Evolutionary conservation across 1,140 invertebrate species (phyloP).

Genomic region (Lasioglossum baleicum): DNA sequence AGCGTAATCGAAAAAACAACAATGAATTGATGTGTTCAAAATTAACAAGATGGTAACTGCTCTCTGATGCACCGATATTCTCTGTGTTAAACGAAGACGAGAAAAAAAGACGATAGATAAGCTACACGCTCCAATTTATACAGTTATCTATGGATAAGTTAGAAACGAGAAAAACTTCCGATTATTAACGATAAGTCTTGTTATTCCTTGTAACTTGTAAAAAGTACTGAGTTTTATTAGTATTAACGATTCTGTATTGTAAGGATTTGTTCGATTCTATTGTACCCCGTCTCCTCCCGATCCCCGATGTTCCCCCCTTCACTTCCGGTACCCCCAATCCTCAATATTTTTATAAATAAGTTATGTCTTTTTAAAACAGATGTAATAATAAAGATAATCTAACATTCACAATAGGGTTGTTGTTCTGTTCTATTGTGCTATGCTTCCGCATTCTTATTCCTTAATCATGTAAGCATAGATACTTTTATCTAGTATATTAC

Average conservation of each 20-base stretch:
- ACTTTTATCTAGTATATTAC: conserved; percentile 63
- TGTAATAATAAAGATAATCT: conserved; percentile 80
- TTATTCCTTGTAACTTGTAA: conserved; percentile 80
- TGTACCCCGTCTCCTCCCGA: conserved; percentile 61
- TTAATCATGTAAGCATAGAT: conserved; percentile 65
- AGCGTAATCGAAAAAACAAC: conserved; percentile 25
- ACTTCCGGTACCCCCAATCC: conserved; percentile 23
- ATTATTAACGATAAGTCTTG: conserved; percentile 76
- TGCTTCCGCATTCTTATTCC: conserved; percentile 62
- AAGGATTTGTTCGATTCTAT: conserved; percentile 75
- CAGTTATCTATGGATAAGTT: conserved; percentile 69
- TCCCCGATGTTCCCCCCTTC: conserved; percentile 48
- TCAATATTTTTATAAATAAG: conserved; percentile 73
- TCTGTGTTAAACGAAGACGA: conserved; percentile 66
- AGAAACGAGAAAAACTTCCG: conserved; percentile 60
- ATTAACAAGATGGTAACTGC: conserved; percentile 44
- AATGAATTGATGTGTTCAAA: conserved; percentile 55
- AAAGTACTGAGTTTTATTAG: conserved; percentile 80
- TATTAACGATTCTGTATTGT: conserved; percentile 75
- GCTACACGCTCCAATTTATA: conserved; percentile 64
- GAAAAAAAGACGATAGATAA: conserved; percentile 53
- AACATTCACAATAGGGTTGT: conserved; percentile 73
- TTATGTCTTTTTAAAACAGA: conserved; percentile 77
- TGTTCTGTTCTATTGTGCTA: conserved; percentile 65
- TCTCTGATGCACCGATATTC: conserved; percentile 66